Evolutionary conservation across 2,888 invertebrate genomes (phyloP).

Genomic region (Macaria liturata): DNA sequence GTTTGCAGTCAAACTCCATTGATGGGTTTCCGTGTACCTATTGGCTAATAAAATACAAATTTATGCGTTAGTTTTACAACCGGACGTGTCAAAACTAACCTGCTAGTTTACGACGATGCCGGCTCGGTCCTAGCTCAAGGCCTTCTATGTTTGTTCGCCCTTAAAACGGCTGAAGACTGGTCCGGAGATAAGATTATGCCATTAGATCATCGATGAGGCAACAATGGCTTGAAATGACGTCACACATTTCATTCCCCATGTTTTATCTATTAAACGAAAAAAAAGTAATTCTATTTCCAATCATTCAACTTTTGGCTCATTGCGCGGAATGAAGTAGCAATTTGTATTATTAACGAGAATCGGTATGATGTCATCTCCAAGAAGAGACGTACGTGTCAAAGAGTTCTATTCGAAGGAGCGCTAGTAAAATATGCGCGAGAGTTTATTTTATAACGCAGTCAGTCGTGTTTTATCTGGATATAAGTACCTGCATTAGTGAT

Average conservation of each 20-base stretch:
- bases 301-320: slow-evolving; percentile 5
- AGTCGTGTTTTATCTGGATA: not conserved
- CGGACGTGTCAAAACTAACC: slow-evolving; percentile 18
- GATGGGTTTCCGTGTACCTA: slow-evolving; percentile 1
- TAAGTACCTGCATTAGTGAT: slow-evolving; percentile 6
- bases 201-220: slow-evolving; percentile 39
- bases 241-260: slow-evolving; percentile 14
- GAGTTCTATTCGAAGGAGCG: slow-evolving; percentile 11
- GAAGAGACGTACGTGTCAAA: slow-evolving; percentile 10
- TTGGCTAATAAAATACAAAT: slow-evolving; percentile 8
- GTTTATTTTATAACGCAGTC: not conserved
- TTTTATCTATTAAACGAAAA: slow-evolving; percentile 25
- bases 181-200: slow-evolving; percentile 32
- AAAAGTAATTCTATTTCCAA: slow-evolving; percentile 19
- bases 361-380: slow-evolving; percentile 17
- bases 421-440: slow-evolving; percentile 4
- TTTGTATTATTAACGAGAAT: no score
- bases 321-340: no score
- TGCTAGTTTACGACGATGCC: slow-evolving; percentile 18
- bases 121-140: slow-evolving; percentile 32
- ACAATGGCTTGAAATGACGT: slow-evolving; percentile 28
- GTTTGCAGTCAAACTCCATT: not conserved
- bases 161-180: slow-evolving; percentile 23
- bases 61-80: slow-evolving; percentile 17
- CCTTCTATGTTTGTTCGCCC: slow-evolving; percentile 28